phyloP scores from a whole-genome alignment of 2,113 vertebrate genomes.

The Micronycteris hirsuta region DNA sequence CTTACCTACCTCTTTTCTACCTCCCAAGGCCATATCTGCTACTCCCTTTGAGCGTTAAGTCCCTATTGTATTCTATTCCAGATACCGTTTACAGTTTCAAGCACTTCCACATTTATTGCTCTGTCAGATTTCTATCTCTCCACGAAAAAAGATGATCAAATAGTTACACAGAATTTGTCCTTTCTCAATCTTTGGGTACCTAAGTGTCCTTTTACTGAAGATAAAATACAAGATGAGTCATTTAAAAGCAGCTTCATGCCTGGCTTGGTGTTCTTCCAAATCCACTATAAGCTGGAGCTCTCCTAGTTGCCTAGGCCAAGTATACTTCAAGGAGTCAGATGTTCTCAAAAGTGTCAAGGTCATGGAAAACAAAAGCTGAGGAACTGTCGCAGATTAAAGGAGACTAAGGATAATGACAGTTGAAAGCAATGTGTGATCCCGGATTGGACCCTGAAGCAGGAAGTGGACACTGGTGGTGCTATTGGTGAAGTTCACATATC shows the following conservation, averaged over 20 bases:
- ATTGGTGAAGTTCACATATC: not conserved
- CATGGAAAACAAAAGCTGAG: constrained; percentile 11
- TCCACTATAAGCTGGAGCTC: not conserved
- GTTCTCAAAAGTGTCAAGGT: constrained; percentile 28
- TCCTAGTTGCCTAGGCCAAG: not conserved
- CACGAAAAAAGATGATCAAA: not conserved
- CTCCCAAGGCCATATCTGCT: constrained; percentile 9
- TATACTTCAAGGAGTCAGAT: not conserved
- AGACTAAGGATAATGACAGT: not conserved
- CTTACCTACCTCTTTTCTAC: not conserved
- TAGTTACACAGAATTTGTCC: not conserved
- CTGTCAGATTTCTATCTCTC: not conserved
- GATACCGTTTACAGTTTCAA: not conserved
- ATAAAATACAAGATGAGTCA: constrained; percentile 2
- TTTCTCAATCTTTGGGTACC: not conserved
- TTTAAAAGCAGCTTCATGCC: constrained; percentile 11
- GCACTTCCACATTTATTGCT: not conserved
- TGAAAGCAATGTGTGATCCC: not conserved
- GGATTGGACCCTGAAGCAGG: not conserved
- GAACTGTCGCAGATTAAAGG: not conserved
- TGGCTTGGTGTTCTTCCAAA: not conserved
- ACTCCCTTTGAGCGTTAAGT: not conserved
- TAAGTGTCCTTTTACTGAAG: constrained; percentile 30
- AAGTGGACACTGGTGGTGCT: not conserved
- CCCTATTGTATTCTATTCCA: not conserved